A percentile compares a stretch with the other conserved stretches of the same genome.
phyloP scores from a whole-genome alignment of 2,888 invertebrate genomes.

The Pseudococcus longispinus region DNA sequence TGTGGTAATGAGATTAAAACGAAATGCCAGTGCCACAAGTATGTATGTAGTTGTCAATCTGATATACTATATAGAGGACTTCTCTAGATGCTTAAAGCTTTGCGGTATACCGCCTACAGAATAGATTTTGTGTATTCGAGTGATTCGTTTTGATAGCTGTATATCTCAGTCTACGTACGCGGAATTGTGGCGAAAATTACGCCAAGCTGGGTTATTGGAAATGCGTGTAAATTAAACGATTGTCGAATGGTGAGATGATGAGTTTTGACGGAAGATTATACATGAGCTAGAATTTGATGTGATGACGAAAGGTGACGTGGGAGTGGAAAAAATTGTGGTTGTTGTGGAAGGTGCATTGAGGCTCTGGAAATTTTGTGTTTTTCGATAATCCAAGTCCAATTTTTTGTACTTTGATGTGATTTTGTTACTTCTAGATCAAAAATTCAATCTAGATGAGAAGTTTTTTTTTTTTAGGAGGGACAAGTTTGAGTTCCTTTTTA shows the following conservation, averaged over 20 bases:
- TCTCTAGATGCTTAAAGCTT: not conserved
- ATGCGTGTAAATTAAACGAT: not conserved
- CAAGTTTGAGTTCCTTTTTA: too few species aligned
- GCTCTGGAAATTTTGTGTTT: too few species aligned
- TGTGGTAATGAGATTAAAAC: constrained; percentile 10
- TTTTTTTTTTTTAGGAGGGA: too few species aligned
- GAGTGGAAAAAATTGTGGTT: too few species aligned
- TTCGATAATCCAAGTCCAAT: too few species aligned
- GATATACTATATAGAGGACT: not conserved
- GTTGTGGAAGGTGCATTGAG: too few species aligned
- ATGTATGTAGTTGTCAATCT: constrained; percentile 10
- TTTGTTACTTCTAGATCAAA: too few species aligned
- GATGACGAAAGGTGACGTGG: too few species aligned
- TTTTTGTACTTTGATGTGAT: too few species aligned
- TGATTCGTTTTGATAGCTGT: not conserved
- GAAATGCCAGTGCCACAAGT: constrained; percentile 14
- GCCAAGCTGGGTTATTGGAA: not conserved
- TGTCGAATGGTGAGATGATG: not conserved
- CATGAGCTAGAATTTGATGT: too few species aligned
- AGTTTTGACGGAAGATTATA: not conserved
- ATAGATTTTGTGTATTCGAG: not conserved
- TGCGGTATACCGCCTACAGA: not conserved
- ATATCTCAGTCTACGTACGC: not conserved
- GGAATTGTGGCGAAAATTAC: not conserved
- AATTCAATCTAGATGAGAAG: too few species aligned